phyloP scores from a whole-genome alignment of 2,113 vertebrate genomes.

The Ictalurus furcatus region DNA sequence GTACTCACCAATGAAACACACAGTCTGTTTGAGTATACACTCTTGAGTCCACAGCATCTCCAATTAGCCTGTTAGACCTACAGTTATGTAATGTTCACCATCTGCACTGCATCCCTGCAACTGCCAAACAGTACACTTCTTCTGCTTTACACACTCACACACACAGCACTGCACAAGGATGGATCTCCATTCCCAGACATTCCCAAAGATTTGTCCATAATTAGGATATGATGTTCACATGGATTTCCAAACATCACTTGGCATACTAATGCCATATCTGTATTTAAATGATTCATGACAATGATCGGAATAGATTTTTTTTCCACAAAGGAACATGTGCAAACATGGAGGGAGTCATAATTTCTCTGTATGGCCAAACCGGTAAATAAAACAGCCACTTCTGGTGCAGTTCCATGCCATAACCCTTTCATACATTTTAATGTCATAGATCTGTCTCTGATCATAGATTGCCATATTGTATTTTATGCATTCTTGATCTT shows the following conservation, averaged over 20 bases:
- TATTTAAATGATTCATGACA: neutral
- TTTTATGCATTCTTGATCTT: neutral
- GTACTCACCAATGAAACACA: constrained; percentile 49
- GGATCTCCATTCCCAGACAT: neutral
- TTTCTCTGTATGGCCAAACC: neutral
- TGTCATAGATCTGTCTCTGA: neutral
- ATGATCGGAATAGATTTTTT: neutral
- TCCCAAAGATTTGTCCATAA: constrained; percentile 3
- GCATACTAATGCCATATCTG: neutral
- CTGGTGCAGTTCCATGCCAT: neutral
- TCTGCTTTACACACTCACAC: neutral
- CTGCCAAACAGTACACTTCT: constrained; percentile 23
- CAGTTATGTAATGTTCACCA: constrained; percentile 73
- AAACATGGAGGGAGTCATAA: constrained; percentile 2
- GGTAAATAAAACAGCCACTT: neutral
- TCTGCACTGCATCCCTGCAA: constrained; percentile 57
- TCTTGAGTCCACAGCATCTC: constrained; percentile 57
- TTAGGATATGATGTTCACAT: constrained; percentile 4
- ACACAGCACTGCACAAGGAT: neutral
- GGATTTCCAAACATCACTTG: neutral
- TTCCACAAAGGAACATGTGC: neutral
- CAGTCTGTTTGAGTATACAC: constrained; percentile 60
- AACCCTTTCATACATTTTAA: neutral
- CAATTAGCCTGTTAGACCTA: constrained; percentile 64
- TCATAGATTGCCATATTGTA: neutral